These are phyloP conservation scores for Mantis religiosa DNA, from an alignment of 2,888 invertebrate species.

Conservation along the genomic window DNA sequence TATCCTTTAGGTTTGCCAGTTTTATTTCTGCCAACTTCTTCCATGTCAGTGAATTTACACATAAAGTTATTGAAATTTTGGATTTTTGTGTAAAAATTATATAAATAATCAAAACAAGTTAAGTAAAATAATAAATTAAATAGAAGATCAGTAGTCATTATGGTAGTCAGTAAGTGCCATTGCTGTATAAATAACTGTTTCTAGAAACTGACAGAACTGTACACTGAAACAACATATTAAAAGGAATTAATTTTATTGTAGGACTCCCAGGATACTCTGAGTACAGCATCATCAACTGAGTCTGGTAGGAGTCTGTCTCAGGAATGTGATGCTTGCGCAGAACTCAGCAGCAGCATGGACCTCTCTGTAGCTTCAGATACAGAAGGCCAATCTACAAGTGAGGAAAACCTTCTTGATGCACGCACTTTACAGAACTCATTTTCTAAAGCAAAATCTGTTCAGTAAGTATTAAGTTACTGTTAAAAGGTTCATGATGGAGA, in stretches of 20 bases:
- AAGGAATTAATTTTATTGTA: not conserved
- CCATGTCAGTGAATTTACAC: too few species aligned
- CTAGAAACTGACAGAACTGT: too few species aligned
- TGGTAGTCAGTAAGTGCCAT: too few species aligned
- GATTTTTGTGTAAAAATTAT: too few species aligned
- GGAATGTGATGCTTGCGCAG: not conserved
- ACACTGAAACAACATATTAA: not conserved
- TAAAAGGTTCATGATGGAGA: not conserved
- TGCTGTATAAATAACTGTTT: too few species aligned
- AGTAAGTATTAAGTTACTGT: slow-evolving; percentile 21
- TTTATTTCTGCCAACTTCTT: too few species aligned
- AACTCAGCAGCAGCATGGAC: slow-evolving; percentile 11
- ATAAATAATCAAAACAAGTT: too few species aligned
- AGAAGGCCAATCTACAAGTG: slow-evolving; percentile 17
- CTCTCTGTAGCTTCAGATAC: slow-evolving; percentile 19
- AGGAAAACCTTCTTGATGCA: slow-evolving; percentile 31
- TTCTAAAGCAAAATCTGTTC: slow-evolving; percentile 30
- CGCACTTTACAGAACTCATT: slow-evolving; percentile 26
- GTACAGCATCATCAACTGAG: not conserved
- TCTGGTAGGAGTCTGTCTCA: not conserved
- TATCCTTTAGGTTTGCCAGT: too few species aligned
- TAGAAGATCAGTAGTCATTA: too few species aligned
- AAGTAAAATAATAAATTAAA: too few species aligned
- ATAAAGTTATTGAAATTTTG: too few species aligned
- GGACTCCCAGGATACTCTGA: not conserved